Evolutionary conservation across 2,888 invertebrate species (phyloP).

Genomic region (Vanessa cardui): DNA sequence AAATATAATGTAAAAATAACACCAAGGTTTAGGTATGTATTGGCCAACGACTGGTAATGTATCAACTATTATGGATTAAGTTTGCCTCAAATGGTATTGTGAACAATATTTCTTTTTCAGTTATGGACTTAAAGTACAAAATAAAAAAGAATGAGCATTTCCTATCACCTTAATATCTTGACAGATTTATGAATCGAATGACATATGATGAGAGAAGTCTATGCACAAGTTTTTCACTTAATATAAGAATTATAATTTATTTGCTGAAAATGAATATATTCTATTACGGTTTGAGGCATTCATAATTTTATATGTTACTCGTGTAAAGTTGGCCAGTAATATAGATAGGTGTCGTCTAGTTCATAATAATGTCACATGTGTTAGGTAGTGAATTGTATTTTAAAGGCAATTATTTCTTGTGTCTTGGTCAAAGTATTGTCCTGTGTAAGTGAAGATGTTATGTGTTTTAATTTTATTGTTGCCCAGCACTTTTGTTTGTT

Average conservation of each 20-base stretch:
- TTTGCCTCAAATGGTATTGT: neutral
- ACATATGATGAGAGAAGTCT: too few relatives aligned
- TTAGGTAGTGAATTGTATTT: constrained; percentile 21
- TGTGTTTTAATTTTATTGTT: constrained; percentile 74
- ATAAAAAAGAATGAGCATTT: too few relatives aligned
- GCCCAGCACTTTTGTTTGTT: constrained; percentile 60
- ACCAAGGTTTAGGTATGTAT: constrained; percentile 50
- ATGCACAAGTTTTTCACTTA: too few relatives aligned
- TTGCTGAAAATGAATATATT: too few relatives aligned
- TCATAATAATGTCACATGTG: constrained; percentile 15
- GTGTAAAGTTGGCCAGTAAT: constrained; percentile 28
- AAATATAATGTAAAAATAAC: constrained; percentile 48
- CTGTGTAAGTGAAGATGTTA: constrained; percentile 37
- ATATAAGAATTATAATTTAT: too few relatives aligned
- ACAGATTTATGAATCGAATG: too few relatives aligned
- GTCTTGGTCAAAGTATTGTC: constrained; percentile 23
- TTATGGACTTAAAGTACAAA: too few relatives aligned
- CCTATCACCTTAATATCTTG: too few relatives aligned
- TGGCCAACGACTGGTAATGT: constrained; percentile 22
- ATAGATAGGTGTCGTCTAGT: constrained; percentile 23
- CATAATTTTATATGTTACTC: neutral
- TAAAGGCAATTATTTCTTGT: constrained; percentile 48
- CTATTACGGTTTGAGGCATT: neutral
- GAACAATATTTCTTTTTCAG: too few relatives aligned
- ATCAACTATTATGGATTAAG: neutral